Conservation (phyloP, 2,113 vertebrate species). For the Puffinus mauretanicus region DNA sequence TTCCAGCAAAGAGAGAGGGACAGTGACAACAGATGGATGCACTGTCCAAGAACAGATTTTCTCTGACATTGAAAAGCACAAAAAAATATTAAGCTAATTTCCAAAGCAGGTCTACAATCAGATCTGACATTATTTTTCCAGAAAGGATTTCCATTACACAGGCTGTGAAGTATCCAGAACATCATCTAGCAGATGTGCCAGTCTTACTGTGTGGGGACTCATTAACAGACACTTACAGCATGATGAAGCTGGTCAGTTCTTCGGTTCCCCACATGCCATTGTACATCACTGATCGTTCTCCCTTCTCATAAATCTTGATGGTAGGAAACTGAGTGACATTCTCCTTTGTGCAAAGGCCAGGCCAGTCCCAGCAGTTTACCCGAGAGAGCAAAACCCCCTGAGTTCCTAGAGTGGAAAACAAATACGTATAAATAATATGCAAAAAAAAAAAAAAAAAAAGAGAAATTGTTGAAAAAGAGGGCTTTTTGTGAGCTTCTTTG, state of each 20-base stretch:
- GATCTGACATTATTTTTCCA: background rate
- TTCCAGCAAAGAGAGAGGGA: background rate
- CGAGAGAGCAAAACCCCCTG: conserved; percentile 71
- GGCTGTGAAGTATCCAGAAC: background rate
- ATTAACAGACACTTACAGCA: conserved; percentile 79
- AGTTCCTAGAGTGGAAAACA: conserved; percentile 37
- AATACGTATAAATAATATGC: background rate
- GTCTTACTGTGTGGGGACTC: background rate
- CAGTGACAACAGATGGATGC: background rate
- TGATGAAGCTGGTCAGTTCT: conserved; percentile 83
- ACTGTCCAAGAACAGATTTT: background rate
- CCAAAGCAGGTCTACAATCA: background rate
- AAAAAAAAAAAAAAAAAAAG: background rate
- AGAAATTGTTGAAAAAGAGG: background rate
- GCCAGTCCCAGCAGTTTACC: conserved; percentile 91
- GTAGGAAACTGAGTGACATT: conserved; percentile 84
- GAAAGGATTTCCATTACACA: background rate
- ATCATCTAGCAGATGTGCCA: background rate
- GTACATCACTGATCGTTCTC: conserved; percentile 68
- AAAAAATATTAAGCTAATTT: background rate
- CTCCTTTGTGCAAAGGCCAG: conserved; percentile 79
- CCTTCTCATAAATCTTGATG: conserved; percentile 76
- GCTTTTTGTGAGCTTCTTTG: background rate
- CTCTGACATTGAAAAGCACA: background rate
- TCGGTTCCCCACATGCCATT: conserved; percentile 83